Evolutionary conservation across 92 coral and sea anemone species (phyloP), one percentile per base, ranked within the genome.

Genomic region (Epizoanthus scotinus): DNA sequence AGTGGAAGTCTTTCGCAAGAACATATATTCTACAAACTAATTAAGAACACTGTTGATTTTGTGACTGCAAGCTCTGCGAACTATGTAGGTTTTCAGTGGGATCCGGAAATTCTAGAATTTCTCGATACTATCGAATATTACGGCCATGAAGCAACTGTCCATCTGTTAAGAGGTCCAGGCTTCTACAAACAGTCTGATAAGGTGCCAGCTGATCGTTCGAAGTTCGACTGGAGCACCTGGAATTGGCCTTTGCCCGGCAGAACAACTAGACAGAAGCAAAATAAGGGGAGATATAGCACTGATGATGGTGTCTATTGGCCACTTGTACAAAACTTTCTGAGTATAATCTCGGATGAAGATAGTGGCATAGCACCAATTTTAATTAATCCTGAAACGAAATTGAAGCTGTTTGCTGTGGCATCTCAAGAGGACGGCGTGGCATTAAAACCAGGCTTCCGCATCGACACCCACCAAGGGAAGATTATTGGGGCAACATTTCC

Each of bases 231-330:
- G 83, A 72, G 62, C 26, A 28, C 86, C 36, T 86, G 89, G 90
- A 86, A 86, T 38, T 86, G 90, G 90, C 90, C 90, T 42, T 82
- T 86, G 81, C 83, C 90, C 22, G 90, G 86, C 36, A 65, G 90
- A 57, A 86, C 86, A 47, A 72, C 89, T 12, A 26, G 85, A 31
- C 89, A 86, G 57, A 82, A 81, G 82, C 36, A 64, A 86, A 86
- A 73, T 29, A 86, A 86, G 90, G 90, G 83, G 60, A 82, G 90
- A 58, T 86, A 86, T 54, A 82, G 82, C 15, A 86, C 86, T 64
- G 78, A 67, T 20, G 73, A 67, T 63, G 82, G 86, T 82, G 78
- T 82, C 62, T 81, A 73, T 42, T 86, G 89, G 89, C 85, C 86
- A 62, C 55, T 86, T 62, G 58, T 74, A 60, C 79, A 82, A 86